These are phyloP conservation scores for Gymnothorax javanicus DNA, from an alignment of 2,797 vertebrate genomes.

Conservation along the genomic window DNA sequence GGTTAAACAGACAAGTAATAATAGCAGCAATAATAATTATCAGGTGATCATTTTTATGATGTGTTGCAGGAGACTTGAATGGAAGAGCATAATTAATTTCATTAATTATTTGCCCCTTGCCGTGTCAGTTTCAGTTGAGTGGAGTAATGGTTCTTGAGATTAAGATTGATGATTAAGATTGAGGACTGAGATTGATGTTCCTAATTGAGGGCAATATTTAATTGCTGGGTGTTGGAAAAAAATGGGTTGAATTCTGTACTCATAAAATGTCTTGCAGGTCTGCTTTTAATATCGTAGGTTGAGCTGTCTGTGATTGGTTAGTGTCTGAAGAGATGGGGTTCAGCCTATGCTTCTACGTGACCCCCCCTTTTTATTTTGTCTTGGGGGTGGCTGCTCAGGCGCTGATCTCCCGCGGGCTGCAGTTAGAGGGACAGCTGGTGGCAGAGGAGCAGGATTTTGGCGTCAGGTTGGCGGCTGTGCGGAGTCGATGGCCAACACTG, in stretches of 20 bases:
- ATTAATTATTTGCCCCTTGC: background rate
- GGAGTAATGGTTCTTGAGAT: background rate
- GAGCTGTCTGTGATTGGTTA: background rate
- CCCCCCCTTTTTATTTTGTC: background rate
- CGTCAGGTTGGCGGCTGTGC: slow-evolving; percentile 50
- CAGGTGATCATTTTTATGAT: too few species aligned
- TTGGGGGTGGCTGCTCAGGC: slow-evolving; percentile 52
- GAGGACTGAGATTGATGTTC: background rate
- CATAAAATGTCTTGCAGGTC: background rate
- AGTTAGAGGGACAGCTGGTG: slow-evolving; percentile 64
- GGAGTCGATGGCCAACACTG: slow-evolving; percentile 55
- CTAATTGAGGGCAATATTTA: too few species aligned
- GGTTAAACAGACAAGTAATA: too few species aligned
- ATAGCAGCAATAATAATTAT: too few species aligned
- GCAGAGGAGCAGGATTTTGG: slow-evolving; percentile 63
- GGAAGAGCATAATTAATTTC: background rate
- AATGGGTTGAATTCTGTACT: background rate
- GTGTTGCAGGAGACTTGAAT: background rate
- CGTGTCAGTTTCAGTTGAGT: background rate
- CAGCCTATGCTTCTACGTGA: background rate
- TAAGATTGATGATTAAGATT: background rate
- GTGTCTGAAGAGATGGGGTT: background rate
- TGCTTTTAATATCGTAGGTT: background rate
- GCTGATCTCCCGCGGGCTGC: slow-evolving; percentile 66
- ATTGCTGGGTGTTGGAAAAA: too few species aligned